Conservation (phyloP, 2,888 invertebrate species). For the Caenorhabditis japonica region DNA sequence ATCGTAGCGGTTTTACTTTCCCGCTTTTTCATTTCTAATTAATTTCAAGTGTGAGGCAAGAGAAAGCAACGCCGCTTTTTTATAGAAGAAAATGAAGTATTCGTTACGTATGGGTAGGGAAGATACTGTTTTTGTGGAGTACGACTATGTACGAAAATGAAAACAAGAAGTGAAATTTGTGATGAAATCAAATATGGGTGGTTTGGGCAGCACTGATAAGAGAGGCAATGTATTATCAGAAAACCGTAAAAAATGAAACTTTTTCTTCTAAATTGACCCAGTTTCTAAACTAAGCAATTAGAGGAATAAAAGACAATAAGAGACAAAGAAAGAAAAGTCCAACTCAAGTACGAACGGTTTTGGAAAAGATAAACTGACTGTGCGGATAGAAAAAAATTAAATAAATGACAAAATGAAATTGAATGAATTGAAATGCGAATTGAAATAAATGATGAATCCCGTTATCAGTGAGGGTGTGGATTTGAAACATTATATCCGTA, state of each 20-base stretch:
- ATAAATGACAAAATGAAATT: no score
- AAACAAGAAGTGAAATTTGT: slow-evolving; percentile 14
- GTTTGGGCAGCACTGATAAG: slow-evolving; percentile 47
- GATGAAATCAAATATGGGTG: slow-evolving; percentile 39
- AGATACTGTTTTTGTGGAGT: not conserved
- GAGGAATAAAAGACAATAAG: not conserved
- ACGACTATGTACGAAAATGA: slow-evolving; percentile 12
- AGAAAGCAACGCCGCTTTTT: slow-evolving; percentile 16
- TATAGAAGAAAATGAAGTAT: slow-evolving; percentile 5
- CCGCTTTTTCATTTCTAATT: slow-evolving; percentile 29
- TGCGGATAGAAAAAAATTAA: no score
- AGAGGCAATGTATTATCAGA: slow-evolving; percentile 16
- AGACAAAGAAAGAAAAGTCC: not conserved
- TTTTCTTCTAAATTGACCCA: slow-evolving; percentile 40
- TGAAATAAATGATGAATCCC: slow-evolving; percentile 11
- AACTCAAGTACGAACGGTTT: no score
- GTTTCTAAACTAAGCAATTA: slow-evolving; percentile 34
- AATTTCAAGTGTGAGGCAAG: slow-evolving; percentile 30
- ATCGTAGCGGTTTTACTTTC: slow-evolving; percentile 20
- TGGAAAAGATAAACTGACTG: no score
- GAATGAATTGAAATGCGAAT: slow-evolving; percentile 16
- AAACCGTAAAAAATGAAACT: no score
- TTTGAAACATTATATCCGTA: slow-evolving; percentile 41
- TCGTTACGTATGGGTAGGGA: slow-evolving; percentile 3
- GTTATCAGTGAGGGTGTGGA: slow-evolving; percentile 17